phyloP scores from a whole-genome alignment of 2,113 vertebrate species.

The Platycercus adscitus region DNA sequence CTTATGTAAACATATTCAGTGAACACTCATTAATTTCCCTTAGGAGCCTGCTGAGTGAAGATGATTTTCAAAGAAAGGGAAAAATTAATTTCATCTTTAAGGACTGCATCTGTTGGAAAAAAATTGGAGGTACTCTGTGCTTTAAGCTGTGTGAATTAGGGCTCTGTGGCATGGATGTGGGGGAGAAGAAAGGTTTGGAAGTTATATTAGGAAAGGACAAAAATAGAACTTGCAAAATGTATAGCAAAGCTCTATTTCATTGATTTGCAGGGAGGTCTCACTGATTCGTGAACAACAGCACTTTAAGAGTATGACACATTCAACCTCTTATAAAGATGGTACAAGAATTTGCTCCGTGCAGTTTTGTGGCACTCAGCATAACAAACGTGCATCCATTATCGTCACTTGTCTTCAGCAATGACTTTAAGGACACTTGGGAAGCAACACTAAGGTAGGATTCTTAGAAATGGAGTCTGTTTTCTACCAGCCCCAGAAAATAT shows the following conservation, averaged over 20 bases:
- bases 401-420: neutral
- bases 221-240: slow-evolving; percentile 8
- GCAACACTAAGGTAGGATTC: neutral
- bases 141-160: slow-evolving; percentile 4
- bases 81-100: slow-evolving; percentile 28
- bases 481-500: neutral
- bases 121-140: neutral
- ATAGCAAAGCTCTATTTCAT: neutral
- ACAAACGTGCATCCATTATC: neutral
- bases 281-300: neutral
- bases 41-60: slow-evolving; percentile 39
- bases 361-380: neutral
- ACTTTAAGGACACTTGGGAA: neutral
- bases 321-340: neutral
- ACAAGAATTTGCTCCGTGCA: neutral
- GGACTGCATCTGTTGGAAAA: neutral
- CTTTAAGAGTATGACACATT: neutral
- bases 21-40: slow-evolving; percentile 48
- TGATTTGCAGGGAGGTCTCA: neutral
- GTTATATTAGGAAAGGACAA: slow-evolving; percentile 32
- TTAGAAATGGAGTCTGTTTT: neutral
- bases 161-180: neutral
- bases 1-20: slow-evolving; percentile 55
- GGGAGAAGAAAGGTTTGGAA: neutral
- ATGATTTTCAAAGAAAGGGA: slow-evolving; percentile 35